Evolutionary conservation across 2,797 vertebrate species (phyloP).

Genomic region (Gallinago stenura): DNA sequence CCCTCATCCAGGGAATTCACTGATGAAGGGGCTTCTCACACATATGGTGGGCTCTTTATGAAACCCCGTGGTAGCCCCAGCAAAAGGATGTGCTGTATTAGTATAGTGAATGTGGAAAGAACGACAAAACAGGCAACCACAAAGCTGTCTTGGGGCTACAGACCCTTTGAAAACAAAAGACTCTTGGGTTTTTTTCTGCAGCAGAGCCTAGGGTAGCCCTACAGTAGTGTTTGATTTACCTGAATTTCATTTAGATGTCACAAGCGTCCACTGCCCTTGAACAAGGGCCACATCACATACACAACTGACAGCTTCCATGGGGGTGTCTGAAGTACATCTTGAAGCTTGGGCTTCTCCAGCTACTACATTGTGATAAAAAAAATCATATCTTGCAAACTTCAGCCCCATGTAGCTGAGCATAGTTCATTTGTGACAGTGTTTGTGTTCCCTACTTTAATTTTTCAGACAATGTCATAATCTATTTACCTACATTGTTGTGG

Average conservation of each 20-base stretch:
- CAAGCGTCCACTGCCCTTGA: background rate
- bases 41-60: background rate
- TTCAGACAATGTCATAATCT: conserved; percentile 47
- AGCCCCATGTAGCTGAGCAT: conserved; percentile 2
- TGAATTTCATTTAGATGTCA: background rate
- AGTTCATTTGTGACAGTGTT: conserved; percentile 18
- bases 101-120: background rate
- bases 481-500: background rate
- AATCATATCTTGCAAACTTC: conserved; percentile 55
- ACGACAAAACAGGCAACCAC: background rate
- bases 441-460: conserved; percentile 41
- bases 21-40: background rate
- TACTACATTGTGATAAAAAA: background rate
- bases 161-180: background rate
- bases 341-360: conserved; percentile 8
- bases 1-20: background rate
- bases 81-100: background rate
- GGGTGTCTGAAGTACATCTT: background rate
- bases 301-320: background rate
- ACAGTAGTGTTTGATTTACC: background rate
- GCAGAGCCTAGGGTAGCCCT: background rate
- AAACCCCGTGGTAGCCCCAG: background rate
- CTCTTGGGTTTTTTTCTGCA: background rate
- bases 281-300: accelerated
- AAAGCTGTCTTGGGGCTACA: background rate